These are phyloP conservation scores for Zootoca vivipara DNA, from an alignment of 2,113 vertebrate genomes.

Conservation along the genomic window DNA sequence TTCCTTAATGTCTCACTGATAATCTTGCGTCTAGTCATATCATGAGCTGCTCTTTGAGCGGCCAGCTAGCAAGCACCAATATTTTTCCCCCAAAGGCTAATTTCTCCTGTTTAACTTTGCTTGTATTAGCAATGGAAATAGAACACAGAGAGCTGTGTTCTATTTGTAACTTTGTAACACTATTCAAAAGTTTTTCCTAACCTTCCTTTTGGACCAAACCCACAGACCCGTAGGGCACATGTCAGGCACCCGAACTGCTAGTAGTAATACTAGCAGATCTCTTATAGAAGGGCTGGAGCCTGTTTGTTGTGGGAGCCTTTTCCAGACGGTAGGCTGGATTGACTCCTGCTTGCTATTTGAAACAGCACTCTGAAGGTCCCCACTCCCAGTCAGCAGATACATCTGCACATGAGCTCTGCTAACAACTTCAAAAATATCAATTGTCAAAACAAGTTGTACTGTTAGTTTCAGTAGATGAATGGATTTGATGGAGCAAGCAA, in stretches of 20 bases:
- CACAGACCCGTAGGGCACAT: too few species aligned
- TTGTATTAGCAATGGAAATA: background rate
- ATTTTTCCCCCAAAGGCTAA: constrained; percentile 28
- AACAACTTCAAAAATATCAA: background rate
- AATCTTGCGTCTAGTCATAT: constrained; percentile 17
- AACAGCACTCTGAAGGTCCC: background rate
- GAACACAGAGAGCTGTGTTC: constrained; percentile 5
- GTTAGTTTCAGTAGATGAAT: background rate
- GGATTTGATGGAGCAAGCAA: constrained; percentile 7
- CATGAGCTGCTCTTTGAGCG: constrained; percentile 37
- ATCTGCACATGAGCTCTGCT: background rate
- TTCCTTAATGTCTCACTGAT: constrained; percentile 40
- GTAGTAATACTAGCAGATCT: background rate
- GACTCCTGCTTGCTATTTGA: too few species aligned
- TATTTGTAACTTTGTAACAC: background rate
- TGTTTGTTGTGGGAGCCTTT: background rate
- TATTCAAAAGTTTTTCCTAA: background rate
- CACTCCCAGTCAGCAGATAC: background rate
- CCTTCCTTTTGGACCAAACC: background rate
- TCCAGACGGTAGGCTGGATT: background rate
- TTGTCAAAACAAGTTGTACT: background rate
- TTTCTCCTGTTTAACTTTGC: background rate
- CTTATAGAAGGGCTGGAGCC: background rate
- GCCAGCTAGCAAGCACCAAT: background rate
- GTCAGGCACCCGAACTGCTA: background rate